Base-by-base conservation (phyloP, 2,113 vertebrate species). In the Trichomycterus rosablanca region DNA sequence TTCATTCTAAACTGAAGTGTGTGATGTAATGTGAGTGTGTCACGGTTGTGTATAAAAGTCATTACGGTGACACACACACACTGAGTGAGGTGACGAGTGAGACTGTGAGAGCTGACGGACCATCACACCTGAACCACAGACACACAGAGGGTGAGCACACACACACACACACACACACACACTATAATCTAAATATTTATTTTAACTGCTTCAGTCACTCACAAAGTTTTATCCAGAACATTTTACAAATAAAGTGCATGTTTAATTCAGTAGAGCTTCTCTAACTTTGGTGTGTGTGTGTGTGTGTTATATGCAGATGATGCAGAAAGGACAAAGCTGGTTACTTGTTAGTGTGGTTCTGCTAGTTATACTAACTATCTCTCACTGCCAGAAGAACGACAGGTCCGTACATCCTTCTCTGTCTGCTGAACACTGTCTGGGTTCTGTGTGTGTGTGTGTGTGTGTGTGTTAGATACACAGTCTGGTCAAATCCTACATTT, bases 311-410 rank as follows among this genome's bases (percentile, higher is more conserved):
- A 9, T 57, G 22, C 32, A 59, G 71, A 77, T 40, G 24, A 72
- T 70, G 37, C 44, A 48, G 10, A 70, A 49, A 49, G 70, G 58
- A 22, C 68, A 58, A 42, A 64, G 59, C 20, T 43, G 67, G 20
- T 79, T 51, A 37, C 57, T 57, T 23, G 30, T 81, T 16, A 51
- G 78, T 19, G 32, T 83, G 63, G 45, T 81, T 61, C 23, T 84
- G 14, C 67, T 86, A 4, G 34, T 83, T 22, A 4, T 80, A 52
- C 15, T 84, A 8, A 57, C 76, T 3, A 30, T 51, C 0, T 59
- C 50, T 34, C 76, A 40, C 19, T 73, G 82, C 70, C 80, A 86
- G 52, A 78, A 84, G 59, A 74, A 66, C 28, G 55, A 84, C 34
- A 84, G 80, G 85, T 83, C 40, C 78, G 71, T 19, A 4, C 46